phyloP scores from a whole-genome alignment of 2,797 vertebrate species.

The Sebastolobus altivelis region DNA sequence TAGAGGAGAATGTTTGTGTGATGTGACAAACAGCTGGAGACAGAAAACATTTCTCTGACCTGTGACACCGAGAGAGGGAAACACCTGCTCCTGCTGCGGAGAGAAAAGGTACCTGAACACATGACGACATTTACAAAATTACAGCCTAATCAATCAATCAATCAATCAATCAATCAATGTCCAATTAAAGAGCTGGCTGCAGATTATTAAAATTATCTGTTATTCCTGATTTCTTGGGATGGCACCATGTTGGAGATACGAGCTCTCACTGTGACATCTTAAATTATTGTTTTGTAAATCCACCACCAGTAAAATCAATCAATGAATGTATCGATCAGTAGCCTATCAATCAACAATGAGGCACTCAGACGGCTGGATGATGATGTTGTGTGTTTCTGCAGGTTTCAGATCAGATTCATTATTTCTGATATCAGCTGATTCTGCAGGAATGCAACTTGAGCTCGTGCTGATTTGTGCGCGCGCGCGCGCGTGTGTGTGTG shows the following conservation, averaged over 20 bases:
- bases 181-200: neutral
- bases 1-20: conserved; percentile 3
- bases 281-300: neutral
- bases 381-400: neutral
- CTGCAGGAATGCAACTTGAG: conserved; percentile 27
- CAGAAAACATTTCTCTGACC: conserved; percentile 47
- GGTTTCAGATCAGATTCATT: conserved; percentile 8
- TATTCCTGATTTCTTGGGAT: neutral
- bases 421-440: conserved; percentile 23
- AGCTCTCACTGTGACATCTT: neutral
- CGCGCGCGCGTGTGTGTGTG: neutral
- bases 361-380: neutral
- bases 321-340: neutral
- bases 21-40: conserved; percentile 54
- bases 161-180: neutral
- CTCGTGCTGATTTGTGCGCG: conserved; percentile 1
- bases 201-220: neutral
- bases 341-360: neutral
- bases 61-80: conserved; percentile 31
- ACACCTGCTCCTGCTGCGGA: conserved; percentile 49
- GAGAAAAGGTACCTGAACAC: conserved; percentile 49
- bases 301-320: neutral
- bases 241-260: neutral
- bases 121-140: neutral
- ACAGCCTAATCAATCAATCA: neutral